Evolutionary conservation across 2,797 vertebrate genomes (phyloP).

Genomic region (Nyctalus aviator): DNA sequence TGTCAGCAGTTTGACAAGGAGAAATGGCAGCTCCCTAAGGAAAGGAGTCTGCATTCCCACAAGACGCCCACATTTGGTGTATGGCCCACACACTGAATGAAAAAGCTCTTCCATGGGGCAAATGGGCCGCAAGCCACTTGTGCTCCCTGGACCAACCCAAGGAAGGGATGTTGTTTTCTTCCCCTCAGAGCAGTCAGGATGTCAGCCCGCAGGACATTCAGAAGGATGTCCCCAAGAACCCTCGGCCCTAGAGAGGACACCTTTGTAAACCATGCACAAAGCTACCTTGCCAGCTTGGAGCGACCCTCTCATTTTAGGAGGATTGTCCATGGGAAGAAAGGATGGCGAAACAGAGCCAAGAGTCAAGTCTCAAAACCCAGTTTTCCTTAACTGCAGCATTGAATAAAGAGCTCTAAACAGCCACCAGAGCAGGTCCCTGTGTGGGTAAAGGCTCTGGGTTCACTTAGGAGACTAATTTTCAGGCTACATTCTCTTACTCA

Average conservation of each 20-base stretch:
- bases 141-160: neutral
- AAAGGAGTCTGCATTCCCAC: neutral
- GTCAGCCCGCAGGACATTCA: neutral
- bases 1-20: neutral
- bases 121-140: neutral
- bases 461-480: conserved; percentile 40
- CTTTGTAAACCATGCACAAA: neutral
- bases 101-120: neutral
- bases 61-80: rapidly evolving
- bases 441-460: neutral
- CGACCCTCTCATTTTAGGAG: neutral
- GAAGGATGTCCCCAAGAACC: neutral
- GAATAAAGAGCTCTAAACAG: neutral
- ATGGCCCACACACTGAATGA: neutral
- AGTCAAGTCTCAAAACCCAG: neutral
- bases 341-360: neutral
- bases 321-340: neutral
- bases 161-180: neutral
- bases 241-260: neutral
- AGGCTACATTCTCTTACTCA: conserved; percentile 73
- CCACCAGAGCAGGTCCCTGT: neutral
- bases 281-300: neutral
- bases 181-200: neutral
- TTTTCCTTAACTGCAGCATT: neutral
- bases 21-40: neutral